phyloP scores from a whole-genome alignment of 2,888 invertebrate genomes.

The Cyrtodaria siliqua region DNA sequence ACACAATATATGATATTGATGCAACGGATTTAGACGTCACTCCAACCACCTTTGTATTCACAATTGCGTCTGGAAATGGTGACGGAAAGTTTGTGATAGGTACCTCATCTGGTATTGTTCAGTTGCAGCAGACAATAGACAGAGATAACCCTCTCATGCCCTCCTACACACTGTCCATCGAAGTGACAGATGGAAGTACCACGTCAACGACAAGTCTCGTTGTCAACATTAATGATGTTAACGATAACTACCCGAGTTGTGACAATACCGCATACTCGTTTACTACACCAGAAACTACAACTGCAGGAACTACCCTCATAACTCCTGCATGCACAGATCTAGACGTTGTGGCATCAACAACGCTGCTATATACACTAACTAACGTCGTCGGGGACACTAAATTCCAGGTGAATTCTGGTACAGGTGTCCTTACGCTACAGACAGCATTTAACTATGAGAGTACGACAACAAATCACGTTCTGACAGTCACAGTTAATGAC shows the following conservation, averaged over 20 bases:
- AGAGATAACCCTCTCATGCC: slow-evolving; percentile 58
- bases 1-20: slow-evolving; percentile 61
- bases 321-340: slow-evolving; percentile 50
- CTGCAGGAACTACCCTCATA: slow-evolving; percentile 43
- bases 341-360: slow-evolving; percentile 50
- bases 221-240: slow-evolving; percentile 70
- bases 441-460: slow-evolving; percentile 72
- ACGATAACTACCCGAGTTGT: slow-evolving; percentile 75
- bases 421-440: slow-evolving; percentile 62
- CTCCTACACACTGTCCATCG: slow-evolving; percentile 63
- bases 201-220: slow-evolving; percentile 68
- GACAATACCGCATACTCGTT: slow-evolving; percentile 49
- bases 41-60: slow-evolving; percentile 62
- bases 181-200: slow-evolving; percentile 66
- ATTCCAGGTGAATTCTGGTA: slow-evolving; percentile 56
- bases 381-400: slow-evolving; percentile 54
- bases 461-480: slow-evolving; percentile 51
- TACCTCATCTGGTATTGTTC: slow-evolving; percentile 66
- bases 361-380: slow-evolving; percentile 43
- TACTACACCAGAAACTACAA: slow-evolving; percentile 44
- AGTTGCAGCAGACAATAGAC: slow-evolving; percentile 64
- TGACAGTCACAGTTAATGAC: slow-evolving; percentile 68
- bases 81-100: slow-evolving; percentile 69
- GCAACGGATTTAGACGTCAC: slow-evolving; percentile 72
- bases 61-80: slow-evolving; percentile 68